phyloP scores from a whole-genome alignment of 1,140 invertebrate genomes.

The Mactra quadrangularis region DNA sequence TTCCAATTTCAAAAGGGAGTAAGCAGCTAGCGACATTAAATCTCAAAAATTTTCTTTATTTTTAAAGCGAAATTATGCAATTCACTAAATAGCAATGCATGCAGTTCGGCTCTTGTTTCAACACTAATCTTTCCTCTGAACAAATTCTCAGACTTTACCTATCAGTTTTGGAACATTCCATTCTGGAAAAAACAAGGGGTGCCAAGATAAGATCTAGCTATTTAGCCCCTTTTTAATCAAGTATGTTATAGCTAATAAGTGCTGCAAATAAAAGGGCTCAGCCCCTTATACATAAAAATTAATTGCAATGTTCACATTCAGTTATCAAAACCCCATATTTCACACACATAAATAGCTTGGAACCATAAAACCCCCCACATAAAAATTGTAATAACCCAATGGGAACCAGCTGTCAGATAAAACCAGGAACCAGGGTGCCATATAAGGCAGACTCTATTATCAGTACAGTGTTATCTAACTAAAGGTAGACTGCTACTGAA shows the following conservation, averaged over 20 bases:
- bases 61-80: conserved; percentile 48
- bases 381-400: conserved; percentile 11
- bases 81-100: conserved; percentile 63
- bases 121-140: conserved; percentile 29
- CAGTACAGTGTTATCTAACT: neutral
- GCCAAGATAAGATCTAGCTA: neutral
- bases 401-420: conserved; percentile 37
- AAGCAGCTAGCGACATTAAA: conserved; percentile 59
- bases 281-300: no score
- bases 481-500: neutral
- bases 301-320: no score
- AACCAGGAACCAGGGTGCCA: conserved; percentile 45
- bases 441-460: conserved; percentile 28
- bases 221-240: no score
- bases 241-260: no score
- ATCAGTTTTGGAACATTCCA: conserved; percentile 25
- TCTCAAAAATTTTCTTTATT: conserved; percentile 20
- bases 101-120: conserved; percentile 61
- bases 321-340: no score
- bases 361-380: neutral
- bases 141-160: conserved; percentile 1
- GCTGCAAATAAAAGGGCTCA: no score
- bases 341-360: no score
- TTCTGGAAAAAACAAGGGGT: neutral
- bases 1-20: conserved; percentile 57